Percentiles rank a stretch among this genome's conserved stretches.
phyloP scores from a whole-genome alignment of 2,888 invertebrate genomes.

The Dorcus parallelipipedus region DNA sequence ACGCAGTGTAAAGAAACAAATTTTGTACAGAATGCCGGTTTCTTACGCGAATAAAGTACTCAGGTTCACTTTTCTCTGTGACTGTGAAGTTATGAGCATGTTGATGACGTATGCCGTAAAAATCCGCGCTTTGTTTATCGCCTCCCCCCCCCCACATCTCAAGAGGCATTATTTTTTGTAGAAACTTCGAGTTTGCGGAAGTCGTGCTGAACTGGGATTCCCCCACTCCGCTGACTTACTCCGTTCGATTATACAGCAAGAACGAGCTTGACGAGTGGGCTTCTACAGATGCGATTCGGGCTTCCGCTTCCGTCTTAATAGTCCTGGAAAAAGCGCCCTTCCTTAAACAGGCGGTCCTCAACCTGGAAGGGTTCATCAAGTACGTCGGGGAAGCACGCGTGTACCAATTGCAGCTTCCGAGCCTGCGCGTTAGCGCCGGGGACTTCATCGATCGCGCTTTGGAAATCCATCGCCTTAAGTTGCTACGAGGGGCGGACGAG shows the following conservation, averaged over 20 bases:
- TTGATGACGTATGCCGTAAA: too few species aligned
- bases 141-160: too few species aligned
- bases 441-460: not conserved
- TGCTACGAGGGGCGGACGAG: not conserved
- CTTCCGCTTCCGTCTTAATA: not conserved
- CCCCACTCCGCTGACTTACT: not conserved
- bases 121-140: too few species aligned
- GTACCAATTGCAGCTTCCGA: not conserved
- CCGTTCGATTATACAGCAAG: not conserved
- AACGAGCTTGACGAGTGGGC: not conserved
- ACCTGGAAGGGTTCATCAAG: not conserved
- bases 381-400: not conserved
- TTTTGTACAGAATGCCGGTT: too few species aligned
- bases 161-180: too few species aligned
- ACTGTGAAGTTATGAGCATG: too few species aligned
- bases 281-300: not conserved
- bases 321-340: not conserved
- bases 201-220: not conserved
- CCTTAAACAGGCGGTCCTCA: not conserved
- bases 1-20: too few species aligned
- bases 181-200: not conserved
- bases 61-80: too few species aligned
- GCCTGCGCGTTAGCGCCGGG: not conserved
- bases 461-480: not conserved
- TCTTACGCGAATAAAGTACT: too few species aligned